These are phyloP conservation scores for Aplysina aerophoba DNA, from an alignment of 37 sponge, comb jelly and placozoan genomes.

Conservation along the genomic window DNA sequence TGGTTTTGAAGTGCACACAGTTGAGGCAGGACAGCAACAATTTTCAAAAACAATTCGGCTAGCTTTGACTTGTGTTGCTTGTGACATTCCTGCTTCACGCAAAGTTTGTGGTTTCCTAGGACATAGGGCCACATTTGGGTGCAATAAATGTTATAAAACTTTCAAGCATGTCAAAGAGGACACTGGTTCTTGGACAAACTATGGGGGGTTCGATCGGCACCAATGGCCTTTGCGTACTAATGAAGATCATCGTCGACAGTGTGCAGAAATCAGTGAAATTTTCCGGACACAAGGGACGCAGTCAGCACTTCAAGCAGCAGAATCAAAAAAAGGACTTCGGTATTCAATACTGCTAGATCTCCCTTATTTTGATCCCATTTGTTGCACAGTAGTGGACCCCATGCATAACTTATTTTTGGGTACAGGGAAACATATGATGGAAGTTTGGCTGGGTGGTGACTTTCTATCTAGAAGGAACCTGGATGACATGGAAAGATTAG, in stretches of 20 bases:
- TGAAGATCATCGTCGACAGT: neutral
- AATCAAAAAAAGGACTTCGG: constrained; percentile 30
- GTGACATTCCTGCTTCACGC: constrained; percentile 47
- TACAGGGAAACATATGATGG: constrained; percentile 49
- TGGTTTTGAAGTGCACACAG: neutral
- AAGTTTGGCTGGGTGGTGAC: constrained; percentile 40
- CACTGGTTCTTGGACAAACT: constrained; percentile 23
- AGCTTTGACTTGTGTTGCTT: constrained; percentile 18
- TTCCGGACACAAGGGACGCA: neutral
- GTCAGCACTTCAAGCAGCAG: neutral
- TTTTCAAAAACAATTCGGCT: neutral
- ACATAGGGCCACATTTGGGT: constrained; percentile 40
- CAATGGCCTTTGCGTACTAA: constrained; percentile 25
- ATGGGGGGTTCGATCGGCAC: constrained; percentile 48
- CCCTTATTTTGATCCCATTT: constrained; percentile 50
- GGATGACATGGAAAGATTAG: constrained; percentile 4
- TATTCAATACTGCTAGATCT: constrained; percentile 49
- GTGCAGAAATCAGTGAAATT: neutral
- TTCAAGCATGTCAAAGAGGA: constrained; percentile 19
- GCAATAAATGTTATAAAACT: constrained; percentile 50
- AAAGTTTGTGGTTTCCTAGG: constrained; percentile 58
- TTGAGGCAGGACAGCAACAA: neutral
- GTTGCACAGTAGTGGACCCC: constrained; percentile 56
- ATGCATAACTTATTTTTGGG: constrained; percentile 66
- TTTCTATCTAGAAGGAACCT: neutral